Percentiles rank a stretch among this genome's conserved stretches.
phyloP scores from a whole-genome alignment of 1,140 invertebrate species.

The Zaprionus africanus region DNA sequence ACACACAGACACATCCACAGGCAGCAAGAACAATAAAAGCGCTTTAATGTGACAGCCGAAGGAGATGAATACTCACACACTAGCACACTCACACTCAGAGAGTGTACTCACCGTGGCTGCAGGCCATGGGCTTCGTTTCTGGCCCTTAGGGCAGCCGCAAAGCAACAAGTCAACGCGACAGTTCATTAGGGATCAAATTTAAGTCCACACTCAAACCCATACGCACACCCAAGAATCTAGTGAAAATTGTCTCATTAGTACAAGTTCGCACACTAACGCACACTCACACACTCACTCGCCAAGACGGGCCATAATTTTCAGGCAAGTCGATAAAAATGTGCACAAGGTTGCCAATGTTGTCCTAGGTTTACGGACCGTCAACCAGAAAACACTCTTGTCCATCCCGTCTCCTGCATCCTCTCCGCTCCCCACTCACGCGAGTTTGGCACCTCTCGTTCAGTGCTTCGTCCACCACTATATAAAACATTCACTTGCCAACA shows the following conservation, averaged over 20 bases:
- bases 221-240: slow-evolving; percentile 40
- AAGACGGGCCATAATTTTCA: slow-evolving; percentile 46
- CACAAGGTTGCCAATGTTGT: slow-evolving; percentile 39
- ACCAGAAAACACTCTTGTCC: slow-evolving; percentile 1
- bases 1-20: slow-evolving; percentile 14
- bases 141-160: slow-evolving; percentile 28
- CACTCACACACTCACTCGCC: neutral
- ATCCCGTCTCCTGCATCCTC: neutral
- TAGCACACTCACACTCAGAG: slow-evolving; percentile 1
- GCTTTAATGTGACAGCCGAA: slow-evolving; percentile 45
- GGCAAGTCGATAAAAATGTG: slow-evolving; percentile 44
- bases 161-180: slow-evolving; percentile 65
- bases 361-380: slow-evolving; percentile 12
- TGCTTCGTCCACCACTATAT: neutral
- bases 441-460: neutral
- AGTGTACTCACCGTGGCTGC: slow-evolving; percentile 9
- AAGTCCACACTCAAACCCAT: slow-evolving; percentile 52
- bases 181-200: slow-evolving; percentile 73
- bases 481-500: slow-evolving; percentile 32
- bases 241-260: slow-evolving; percentile 76
- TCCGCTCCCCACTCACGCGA: neutral
- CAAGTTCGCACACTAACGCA: slow-evolving; percentile 31
- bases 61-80: slow-evolving; percentile 26
- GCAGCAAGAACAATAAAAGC: slow-evolving; percentile 27
- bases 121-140: slow-evolving; percentile 3